Base-by-base conservation (phyloP, 2,888 invertebrate genomes). In the Drosophila melanosoma region DNA sequence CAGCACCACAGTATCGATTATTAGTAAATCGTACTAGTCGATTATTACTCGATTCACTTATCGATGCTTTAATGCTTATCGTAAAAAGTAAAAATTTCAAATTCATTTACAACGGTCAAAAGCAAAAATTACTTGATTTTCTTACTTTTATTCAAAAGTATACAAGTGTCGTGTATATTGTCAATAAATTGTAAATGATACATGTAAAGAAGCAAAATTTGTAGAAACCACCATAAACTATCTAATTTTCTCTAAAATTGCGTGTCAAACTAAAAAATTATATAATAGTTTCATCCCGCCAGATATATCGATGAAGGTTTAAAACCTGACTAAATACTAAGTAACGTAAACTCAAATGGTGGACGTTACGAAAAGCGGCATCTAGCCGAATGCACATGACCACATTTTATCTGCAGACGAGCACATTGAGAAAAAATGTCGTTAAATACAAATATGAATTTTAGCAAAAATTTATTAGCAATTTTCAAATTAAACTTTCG, bases 401-500 rank as follows among this genome's bases (percentile, higher is more conserved):
- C 15, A 8, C 15, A 45, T 15, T 45, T 23, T 15, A 62, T 72
- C 29, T 56, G 4, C 48, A 32, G 23, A 26, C 78, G 42, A 6
- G 56, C 79, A 74, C 51, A 33, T 23, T 76, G 29, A 26, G 0
- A 33, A 69, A 0, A 32, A 33, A 23, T 20, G 10, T 42, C 17
- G 42, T 60, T 42, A 29, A 42, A 40, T 36, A 52, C 33, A n/a
- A 54, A 42, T 48, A 17, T 40, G n/a, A 35, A 65, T 42, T 32
- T 64, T 15, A 69, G 33, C 17, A 72, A 36, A 29, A 51, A 45
- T 3, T 26, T 42, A 42, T 36, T 6, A 56, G 20, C 20, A 57
- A 52, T 51, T 36, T 20, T 0, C 15, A 11, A 40, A 53, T 53
- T 79, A 90, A 10, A 70, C 45, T 72, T 87, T 87, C 8, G 81